A percentile compares a stretch with the other conserved stretches of the same genome.
phyloP scores from a whole-genome alignment of 2,888 invertebrate species.

The Dryococelus australis region DNA sequence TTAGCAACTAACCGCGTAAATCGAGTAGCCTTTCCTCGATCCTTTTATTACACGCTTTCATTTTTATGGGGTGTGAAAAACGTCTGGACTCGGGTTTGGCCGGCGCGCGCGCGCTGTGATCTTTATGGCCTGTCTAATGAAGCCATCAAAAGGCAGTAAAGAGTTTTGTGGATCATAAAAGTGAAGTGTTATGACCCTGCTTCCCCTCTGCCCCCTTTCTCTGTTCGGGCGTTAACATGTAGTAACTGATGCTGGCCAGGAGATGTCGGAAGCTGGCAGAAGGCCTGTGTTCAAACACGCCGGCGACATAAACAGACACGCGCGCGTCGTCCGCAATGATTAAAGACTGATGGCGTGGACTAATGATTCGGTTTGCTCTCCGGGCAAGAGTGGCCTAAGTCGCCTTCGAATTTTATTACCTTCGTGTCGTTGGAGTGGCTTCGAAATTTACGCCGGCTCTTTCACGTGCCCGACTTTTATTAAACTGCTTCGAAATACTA shows the following conservation, averaged over 20 bases:
- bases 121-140: conserved; percentile 35
- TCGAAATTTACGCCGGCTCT: no score
- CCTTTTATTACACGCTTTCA: not conserved
- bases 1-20: not conserved
- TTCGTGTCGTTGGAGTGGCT: no score
- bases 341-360: not conserved
- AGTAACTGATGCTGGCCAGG: not conserved
- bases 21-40: not conserved
- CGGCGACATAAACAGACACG: not conserved
- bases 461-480: no score
- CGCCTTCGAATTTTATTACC: not conserved
- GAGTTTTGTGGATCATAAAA: conserved; percentile 3
- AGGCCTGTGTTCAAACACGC: not conserved
- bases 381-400: not conserved
- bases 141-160: conserved; percentile 28
- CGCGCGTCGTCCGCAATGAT: not conserved
- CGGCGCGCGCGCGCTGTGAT: not conserved
- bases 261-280: not conserved
- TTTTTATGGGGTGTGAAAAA: not conserved
- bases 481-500: no score
- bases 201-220: not conserved
- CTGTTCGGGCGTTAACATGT: not conserved
- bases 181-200: conserved; percentile 10
- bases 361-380: conserved; percentile 4
- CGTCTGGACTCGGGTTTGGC: not conserved